These are phyloP conservation scores for Toxostoma redivivum DNA, from an alignment of 2,113 vertebrate genomes.

Conservation along the genomic window DNA sequence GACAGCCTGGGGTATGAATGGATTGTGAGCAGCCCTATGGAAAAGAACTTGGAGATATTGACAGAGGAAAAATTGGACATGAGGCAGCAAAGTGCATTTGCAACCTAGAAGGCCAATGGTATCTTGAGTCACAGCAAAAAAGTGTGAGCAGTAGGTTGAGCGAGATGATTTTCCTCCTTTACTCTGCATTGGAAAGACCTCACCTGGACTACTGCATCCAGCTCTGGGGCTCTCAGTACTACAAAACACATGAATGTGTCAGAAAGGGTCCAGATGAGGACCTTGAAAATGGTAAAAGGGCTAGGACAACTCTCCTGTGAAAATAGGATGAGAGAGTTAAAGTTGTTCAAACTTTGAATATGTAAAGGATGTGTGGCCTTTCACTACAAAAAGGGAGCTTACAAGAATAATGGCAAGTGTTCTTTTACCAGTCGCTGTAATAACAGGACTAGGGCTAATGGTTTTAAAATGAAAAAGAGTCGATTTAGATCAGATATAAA, in stretches of 20 bases:
- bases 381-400: not conserved
- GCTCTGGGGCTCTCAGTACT: not conserved
- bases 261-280: not conserved
- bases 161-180: not conserved
- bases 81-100: not conserved
- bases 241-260: not conserved
- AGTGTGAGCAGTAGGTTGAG: not conserved
- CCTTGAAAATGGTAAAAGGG: not conserved
- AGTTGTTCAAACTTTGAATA: not conserved
- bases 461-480: not conserved
- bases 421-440: not conserved
- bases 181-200: not conserved
- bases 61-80: not conserved
- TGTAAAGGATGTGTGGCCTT: not conserved
- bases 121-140: not conserved
- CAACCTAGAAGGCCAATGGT: not conserved
- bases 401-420: not conserved
- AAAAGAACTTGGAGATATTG: not conserved
- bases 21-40: not conserved
- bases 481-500: not conserved
- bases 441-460: fast-evolving
- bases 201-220: not conserved
- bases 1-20: not conserved
- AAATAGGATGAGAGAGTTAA: not conserved
- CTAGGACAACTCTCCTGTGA: not conserved